Conservation (phyloP, 2,888 invertebrate genomes). For the Morpho helenor region DNA sequence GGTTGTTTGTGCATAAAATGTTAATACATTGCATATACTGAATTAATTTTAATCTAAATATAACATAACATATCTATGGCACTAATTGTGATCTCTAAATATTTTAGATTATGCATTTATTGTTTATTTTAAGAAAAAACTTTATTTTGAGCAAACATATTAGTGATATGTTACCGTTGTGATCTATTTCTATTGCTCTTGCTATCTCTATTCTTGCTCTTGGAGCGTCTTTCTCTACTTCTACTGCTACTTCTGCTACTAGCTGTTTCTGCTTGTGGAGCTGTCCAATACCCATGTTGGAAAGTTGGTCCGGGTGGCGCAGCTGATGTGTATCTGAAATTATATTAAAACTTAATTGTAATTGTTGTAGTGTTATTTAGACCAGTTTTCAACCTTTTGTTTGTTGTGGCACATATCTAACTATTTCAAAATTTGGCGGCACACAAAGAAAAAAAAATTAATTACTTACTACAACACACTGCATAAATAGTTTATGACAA, state of each 20-base stretch:
- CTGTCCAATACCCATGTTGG: slow-evolving; percentile 73
- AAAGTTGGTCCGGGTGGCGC: slow-evolving; percentile 53
- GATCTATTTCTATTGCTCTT: slow-evolving; percentile 46
- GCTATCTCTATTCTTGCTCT: slow-evolving; percentile 63
- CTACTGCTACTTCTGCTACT: slow-evolving; percentile 39
- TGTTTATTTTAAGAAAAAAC: too few species aligned
- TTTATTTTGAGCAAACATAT: too few species aligned
- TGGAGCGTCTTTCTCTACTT: slow-evolving; percentile 55
- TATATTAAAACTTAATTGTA: not conserved
- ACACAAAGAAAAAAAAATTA: too few species aligned
- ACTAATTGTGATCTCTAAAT: too few species aligned
- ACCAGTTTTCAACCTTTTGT: not conserved
- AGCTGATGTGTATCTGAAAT: slow-evolving; percentile 54
- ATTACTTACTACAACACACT: too few species aligned
- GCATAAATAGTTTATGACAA: too few species aligned
- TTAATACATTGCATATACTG: not conserved
- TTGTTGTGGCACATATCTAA: too few species aligned
- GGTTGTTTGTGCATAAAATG: too few species aligned
- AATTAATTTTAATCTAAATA: too few species aligned
- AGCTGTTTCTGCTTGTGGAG: slow-evolving; percentile 44
- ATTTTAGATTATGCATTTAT: too few species aligned
- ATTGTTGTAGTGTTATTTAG: not conserved
- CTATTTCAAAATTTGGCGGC: too few species aligned
- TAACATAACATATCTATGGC: too few species aligned
- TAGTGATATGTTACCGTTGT: slow-evolving; percentile 38